Percentiles rank a stretch among this genome's conserved stretches.
These are phyloP conservation scores for Zalophus californianus DNA, from an alignment of 2,797 vertebrate genomes.

Conservation along the genomic window DNA sequence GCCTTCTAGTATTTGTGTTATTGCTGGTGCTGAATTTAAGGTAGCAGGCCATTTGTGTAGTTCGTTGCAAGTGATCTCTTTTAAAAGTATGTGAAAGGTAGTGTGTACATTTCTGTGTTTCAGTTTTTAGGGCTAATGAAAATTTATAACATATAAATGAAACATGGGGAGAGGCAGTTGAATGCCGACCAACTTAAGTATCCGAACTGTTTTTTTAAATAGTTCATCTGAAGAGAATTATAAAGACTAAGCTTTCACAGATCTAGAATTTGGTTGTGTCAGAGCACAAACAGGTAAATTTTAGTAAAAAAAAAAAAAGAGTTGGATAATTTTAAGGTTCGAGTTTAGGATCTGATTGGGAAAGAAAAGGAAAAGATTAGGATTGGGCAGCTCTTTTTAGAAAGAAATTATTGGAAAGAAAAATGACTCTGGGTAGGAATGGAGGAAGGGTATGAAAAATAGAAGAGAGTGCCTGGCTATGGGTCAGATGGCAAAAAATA, in stretches of 20 bases:
- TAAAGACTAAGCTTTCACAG: neutral
- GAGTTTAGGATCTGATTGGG: neutral
- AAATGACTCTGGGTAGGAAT: neutral
- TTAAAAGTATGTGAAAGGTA: neutral
- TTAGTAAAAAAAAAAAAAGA: constrained; percentile 20
- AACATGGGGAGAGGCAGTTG: neutral
- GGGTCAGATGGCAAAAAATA: neutral
- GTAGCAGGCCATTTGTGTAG: neutral
- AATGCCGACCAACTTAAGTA: neutral
- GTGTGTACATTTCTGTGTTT: neutral
- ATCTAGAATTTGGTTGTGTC: neutral
- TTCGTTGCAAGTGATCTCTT: neutral
- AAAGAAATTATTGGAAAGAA: constrained; percentile 40
- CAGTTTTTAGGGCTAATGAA: neutral
- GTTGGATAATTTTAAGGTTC: neutral
- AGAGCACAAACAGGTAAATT: neutral
- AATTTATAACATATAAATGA: constrained; percentile 6
- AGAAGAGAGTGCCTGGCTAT: neutral
- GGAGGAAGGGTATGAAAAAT: neutral
- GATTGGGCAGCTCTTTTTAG: neutral
- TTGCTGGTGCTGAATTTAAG: neutral
- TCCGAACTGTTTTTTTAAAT: neutral
- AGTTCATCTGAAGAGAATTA: neutral
- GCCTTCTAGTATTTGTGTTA: neutral
- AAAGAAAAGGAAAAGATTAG: constrained; percentile 22